Evolutionary conservation across 2,113 vertebrate species (phyloP).

Genomic region (Ranitomeya variabilis): DNA sequence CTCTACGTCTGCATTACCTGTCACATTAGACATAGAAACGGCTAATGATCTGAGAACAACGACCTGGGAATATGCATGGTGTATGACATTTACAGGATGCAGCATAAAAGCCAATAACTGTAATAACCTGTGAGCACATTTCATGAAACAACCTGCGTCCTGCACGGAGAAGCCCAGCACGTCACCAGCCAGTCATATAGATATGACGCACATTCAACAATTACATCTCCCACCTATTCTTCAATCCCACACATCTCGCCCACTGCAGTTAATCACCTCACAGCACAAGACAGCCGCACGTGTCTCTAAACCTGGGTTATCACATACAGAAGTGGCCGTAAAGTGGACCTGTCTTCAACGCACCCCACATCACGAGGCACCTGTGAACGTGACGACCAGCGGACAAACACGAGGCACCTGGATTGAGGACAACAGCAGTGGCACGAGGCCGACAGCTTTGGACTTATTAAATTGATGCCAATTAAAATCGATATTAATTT

Average conservation of each 20-base stretch:
- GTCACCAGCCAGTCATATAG: neutral
- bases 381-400: neutral
- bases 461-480: too few relatives aligned
- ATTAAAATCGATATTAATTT: too few relatives aligned
- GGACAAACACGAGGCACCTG: neutral
- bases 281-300: neutral
- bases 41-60: neutral
- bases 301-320: neutral
- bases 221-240: conserved; percentile 35
- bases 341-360: neutral
- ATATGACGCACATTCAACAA: conserved; percentile 30
- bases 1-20: neutral
- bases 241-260: neutral
- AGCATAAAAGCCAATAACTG: neutral
- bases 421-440: too few relatives aligned
- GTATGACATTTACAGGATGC: neutral
- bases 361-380: neutral
- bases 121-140: neutral
- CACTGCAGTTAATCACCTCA: neutral
- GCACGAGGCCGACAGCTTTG: too few relatives aligned
- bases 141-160: neutral
- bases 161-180: neutral
- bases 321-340: neutral
- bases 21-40: neutral
- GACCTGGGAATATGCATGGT: neutral